Conservation (phyloP, 2,888 invertebrate species). For the Abscondita cerata region DNA sequence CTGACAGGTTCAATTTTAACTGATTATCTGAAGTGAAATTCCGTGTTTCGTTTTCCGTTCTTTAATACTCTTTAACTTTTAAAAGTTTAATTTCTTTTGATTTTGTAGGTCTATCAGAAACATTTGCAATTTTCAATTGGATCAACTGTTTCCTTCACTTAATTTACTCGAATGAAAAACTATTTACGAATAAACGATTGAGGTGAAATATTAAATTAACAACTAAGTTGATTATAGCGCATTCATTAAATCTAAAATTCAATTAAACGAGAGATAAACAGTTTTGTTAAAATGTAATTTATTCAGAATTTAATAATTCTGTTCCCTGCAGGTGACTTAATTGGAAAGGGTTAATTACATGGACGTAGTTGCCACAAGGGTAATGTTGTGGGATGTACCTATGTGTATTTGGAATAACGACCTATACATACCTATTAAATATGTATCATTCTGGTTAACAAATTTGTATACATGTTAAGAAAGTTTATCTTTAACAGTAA, state of each 20-base stretch:
- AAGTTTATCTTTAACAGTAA: neutral
- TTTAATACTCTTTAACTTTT: constrained; percentile 30
- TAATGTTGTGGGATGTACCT: constrained; percentile 25
- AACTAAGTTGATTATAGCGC: constrained; percentile 32
- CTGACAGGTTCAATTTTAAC: constrained; percentile 27
- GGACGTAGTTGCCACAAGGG: constrained; percentile 25
- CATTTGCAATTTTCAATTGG: neutral
- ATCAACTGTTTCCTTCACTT: neutral
- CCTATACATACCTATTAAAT: constrained; percentile 5
- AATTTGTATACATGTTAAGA: neutral
- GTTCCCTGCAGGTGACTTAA: constrained; percentile 35
- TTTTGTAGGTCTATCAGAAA: constrained; percentile 3
- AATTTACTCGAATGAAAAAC: constrained; percentile 6
- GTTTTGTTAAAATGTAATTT: constrained; percentile 36
- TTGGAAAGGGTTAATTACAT: constrained; percentile 35
- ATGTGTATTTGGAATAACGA: constrained; percentile 18
- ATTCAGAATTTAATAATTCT: constrained; percentile 36
- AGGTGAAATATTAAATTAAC: constrained; percentile 28
- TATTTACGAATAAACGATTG: constrained; percentile 9
- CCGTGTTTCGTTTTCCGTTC: constrained; percentile 26
- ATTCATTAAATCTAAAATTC: constrained; percentile 35
- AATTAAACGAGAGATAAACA: constrained; percentile 36
- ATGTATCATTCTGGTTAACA: neutral
- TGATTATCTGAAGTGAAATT: constrained; percentile 30
- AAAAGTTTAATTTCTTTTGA: constrained; percentile 29